Base-by-base conservation (phyloP, 1,140 invertebrate species). In the Drosophila equinoxialis region DNA sequence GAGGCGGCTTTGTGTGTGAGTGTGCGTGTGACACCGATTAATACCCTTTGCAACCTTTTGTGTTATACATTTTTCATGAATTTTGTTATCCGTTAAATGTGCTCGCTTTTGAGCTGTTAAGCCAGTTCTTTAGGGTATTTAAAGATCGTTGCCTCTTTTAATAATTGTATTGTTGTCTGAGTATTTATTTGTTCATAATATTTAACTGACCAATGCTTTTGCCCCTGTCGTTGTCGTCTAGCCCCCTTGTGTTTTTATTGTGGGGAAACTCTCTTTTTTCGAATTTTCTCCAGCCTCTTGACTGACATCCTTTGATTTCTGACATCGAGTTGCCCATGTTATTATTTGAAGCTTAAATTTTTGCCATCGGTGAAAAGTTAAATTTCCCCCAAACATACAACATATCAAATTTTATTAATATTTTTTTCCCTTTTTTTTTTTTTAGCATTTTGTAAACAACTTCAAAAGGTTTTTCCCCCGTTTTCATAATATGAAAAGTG, bases 221-320 rank as follows among this genome's bases (percentile, higher is more conserved):
- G 1, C 20, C 60, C 30, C 30, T 30, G 30, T 30, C 30, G 6
- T 30, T 30, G 5, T 30, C 30, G 30, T 30, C 30, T 20, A 1
- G 5, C 2, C 2, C 8, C 59, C 59, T 39, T 20, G 2, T 7
- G 17, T 48, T 48, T 48, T 2, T 14, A 51, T 51, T 51, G 8
- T 23, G 2, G 17, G 2, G 7, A n/a, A 30, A 26, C 30, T 23
- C 26, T 62, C 61, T 62, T 68, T 59, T 61, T 77, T 77, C 61
- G 60, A 65, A 64, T 70, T 65, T 51, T 62, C 55, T 0, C 20
- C 66, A 76, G 60, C 60, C 68, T 55, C 54, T 42, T 77, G 37
- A 65, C 42, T 77, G 37, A 65, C 42, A 23, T 54, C 69, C 51
- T 83, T 83, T 78, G 68, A 61, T 66, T 78, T 76, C 68, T 68